Percentiles rank a stretch among this genome's conserved stretches.
These are phyloP conservation scores for Colinus virginianus DNA, from an alignment of 2,113 vertebrate species.

Conservation along the genomic window DNA sequence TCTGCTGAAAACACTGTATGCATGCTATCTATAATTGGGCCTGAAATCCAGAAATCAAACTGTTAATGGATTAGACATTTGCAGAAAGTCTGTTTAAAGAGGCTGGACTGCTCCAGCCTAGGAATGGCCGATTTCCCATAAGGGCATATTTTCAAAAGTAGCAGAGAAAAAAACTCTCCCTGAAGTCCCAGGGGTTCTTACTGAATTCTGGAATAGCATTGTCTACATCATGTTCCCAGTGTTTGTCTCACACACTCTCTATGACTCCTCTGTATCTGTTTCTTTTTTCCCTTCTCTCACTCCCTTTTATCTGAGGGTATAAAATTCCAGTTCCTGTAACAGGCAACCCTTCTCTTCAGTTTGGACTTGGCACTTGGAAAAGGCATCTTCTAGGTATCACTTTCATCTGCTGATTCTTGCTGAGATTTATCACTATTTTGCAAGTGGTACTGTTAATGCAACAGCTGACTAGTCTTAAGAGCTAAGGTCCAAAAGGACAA, in stretches of 20 bases:
- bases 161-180: constrained; percentile 10
- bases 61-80: constrained; percentile 47
- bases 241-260: not conserved
- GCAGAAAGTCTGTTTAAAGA: constrained; percentile 38
- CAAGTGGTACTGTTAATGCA: not conserved
- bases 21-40: not conserved
- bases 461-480: not conserved
- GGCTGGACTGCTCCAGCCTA: not conserved
- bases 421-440: not conserved
- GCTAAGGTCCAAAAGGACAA: not conserved
- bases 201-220: constrained; percentile 28
- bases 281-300: not conserved
- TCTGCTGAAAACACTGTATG: not conserved
- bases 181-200: constrained; percentile 10
- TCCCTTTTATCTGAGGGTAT: constrained; percentile 26
- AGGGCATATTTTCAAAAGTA: not conserved
- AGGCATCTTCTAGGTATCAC: not conserved
- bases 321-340: constrained; percentile 39
- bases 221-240: not conserved
- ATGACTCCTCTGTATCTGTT: constrained; percentile 8
- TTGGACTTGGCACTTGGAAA: constrained; percentile 24
- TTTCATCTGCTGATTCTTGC: not conserved
- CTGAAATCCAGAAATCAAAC: constrained; percentile 53
- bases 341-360: constrained; percentile 5
- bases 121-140: constrained; percentile 40